Evolutionary conservation across 2,888 invertebrate species (phyloP).

Genomic region (Vanessa cardui): DNA sequence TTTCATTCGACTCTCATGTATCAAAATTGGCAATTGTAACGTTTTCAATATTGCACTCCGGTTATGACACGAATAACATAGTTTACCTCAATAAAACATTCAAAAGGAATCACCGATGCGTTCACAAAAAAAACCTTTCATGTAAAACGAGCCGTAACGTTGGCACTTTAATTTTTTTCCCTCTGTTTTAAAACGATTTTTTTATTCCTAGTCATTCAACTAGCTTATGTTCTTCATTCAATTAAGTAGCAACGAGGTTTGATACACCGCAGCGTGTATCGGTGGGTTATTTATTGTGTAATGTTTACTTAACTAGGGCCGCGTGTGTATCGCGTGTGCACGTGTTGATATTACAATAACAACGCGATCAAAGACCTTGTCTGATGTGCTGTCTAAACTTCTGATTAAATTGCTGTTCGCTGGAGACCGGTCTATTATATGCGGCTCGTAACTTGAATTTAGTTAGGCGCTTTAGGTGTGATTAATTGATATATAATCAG

Average conservation of each 20-base stretch:
- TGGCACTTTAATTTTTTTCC: conserved; percentile 55
- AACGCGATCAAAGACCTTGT: conserved; percentile 68
- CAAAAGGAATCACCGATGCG: conserved; percentile 60
- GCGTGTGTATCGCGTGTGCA: conserved; percentile 45
- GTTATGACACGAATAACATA: conserved; percentile 57
- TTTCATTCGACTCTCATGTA: background rate
- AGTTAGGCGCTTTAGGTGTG: conserved; percentile 6
- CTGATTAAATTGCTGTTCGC: conserved; percentile 56
- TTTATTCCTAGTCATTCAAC: conserved; percentile 6
- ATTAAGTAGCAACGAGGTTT: conserved; percentile 45
- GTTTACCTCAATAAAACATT: conserved; percentile 60
- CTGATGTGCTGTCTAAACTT: conserved; percentile 47
- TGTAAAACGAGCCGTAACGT: conserved; percentile 56
- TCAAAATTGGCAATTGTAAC: conserved; percentile 9
- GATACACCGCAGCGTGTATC: conserved; percentile 39
- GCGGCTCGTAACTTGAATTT: conserved; percentile 27
- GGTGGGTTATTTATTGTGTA: conserved; percentile 47
- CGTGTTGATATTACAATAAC: conserved; percentile 68
- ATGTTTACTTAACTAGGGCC: conserved; percentile 35
- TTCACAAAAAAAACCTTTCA: conserved; percentile 55
- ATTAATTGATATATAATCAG: conserved; percentile 16
- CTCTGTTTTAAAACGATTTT: conserved; percentile 38
- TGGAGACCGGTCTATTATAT: conserved; percentile 42
- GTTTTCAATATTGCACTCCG: conserved; percentile 26
- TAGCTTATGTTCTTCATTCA: conserved; percentile 51